Evolutionary conservation across 1,140 invertebrate genomes (phyloP).

Genomic region (Anastatus disparis): DNA sequence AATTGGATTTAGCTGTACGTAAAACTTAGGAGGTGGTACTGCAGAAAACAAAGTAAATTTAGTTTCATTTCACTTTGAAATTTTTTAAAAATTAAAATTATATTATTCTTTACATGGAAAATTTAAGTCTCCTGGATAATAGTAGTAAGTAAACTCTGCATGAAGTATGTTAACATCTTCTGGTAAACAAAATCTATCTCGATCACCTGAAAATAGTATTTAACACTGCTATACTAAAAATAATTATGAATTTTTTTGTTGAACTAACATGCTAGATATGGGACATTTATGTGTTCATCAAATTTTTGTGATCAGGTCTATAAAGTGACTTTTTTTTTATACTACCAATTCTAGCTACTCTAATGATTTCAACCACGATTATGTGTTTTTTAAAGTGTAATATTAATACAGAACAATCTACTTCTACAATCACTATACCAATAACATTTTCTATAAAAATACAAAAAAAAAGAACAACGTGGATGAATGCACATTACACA

Average conservation of each 20-base stretch:
- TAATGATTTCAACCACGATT: not conserved
- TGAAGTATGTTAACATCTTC: constrained; percentile 90
- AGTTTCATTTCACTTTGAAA: constrained; percentile 15
- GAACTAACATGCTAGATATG: too few relatives aligned
- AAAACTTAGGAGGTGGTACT: constrained; percentile 94
- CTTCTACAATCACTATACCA: constrained; percentile 22
- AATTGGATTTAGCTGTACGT: constrained; percentile 89
- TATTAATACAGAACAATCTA: constrained; percentile 27
- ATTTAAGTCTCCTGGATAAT: constrained; percentile 92
- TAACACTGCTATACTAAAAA: too few relatives aligned
- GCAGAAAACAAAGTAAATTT: constrained; percentile 41
- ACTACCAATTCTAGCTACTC: constrained; percentile 6
- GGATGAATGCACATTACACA: constrained; percentile 35
- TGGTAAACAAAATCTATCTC: constrained; percentile 84
- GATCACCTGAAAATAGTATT: constrained; percentile 75
- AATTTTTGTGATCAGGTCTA: too few relatives aligned
- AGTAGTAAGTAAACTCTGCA: constrained; percentile 96
- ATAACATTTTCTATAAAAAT: constrained; percentile 46
- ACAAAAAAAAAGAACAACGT: constrained; percentile 26
- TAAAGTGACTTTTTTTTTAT: not conserved
- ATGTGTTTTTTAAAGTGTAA: not conserved
- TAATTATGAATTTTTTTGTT: too few relatives aligned
- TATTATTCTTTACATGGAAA: constrained; percentile 84
- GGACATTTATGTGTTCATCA: too few relatives aligned
- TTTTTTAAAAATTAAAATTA: constrained; percentile 11